phyloP scores from a whole-genome alignment of 2,113 vertebrate species.

The Dipodomys merriami region DNA sequence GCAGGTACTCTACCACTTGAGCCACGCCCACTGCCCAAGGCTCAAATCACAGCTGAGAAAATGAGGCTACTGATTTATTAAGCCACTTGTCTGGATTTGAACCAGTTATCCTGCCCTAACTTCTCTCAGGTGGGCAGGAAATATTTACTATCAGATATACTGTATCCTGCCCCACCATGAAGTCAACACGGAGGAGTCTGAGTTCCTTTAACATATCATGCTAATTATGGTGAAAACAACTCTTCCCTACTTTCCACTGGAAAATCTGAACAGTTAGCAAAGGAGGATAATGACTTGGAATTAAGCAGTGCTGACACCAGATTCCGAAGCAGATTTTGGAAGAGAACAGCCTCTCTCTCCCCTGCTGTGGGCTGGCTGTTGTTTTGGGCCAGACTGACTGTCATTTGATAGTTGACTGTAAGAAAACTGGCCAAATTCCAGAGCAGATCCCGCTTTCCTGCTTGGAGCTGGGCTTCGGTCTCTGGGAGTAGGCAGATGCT shows the following conservation, averaged over 20 bases:
- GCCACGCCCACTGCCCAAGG: too few relatives aligned
- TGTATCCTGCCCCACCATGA: not conserved
- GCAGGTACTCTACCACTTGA: too few relatives aligned
- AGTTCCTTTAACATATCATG: not conserved
- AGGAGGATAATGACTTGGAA: conserved; percentile 23
- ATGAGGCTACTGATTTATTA: not conserved
- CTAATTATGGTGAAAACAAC: not conserved
- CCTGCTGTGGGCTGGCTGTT: not conserved
- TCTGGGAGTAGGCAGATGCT: conserved; percentile 11
- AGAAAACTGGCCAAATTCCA: not conserved
- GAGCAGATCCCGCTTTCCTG: not conserved
- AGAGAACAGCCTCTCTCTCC: not conserved
- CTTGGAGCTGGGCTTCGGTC: conserved; percentile 8
- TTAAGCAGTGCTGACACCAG: not conserved
- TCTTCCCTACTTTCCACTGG: not conserved
- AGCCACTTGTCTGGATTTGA: not conserved
- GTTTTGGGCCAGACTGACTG: not conserved
- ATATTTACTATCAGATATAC: not conserved
- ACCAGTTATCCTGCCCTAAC: not conserved
- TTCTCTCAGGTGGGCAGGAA: not conserved
- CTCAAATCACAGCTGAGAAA: not conserved
- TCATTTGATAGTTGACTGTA: not conserved
- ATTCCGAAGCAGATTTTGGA: not conserved
- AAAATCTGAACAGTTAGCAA: conserved; percentile 9
- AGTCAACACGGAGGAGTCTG: not conserved